Evolutionary conservation across 2,888 invertebrate genomes (phyloP), one percentile per base, ranked within the genome.

Genomic region (Diarsia mendica): DNA sequence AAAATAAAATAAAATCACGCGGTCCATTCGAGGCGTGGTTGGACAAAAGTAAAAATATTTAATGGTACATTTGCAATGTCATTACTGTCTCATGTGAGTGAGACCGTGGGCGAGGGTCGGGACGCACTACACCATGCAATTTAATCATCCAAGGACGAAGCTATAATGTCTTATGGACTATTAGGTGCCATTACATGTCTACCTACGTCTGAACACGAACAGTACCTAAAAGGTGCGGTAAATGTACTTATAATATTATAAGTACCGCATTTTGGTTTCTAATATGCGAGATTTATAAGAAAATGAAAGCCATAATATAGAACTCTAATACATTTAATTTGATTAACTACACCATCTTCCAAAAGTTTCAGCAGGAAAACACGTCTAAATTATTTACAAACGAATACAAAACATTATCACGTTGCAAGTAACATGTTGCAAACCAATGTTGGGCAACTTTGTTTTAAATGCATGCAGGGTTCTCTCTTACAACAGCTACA

Each of bases 61-160:
- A 91, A 90, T 88, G 86, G 88, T 87, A 88, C 85, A 90, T 91
- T 91, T 89, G 89, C 89, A 85, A 85, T 88, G 89, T 89, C 87
- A 90, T 91, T 90, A 91, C 70, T 82, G 83, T 66, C 75, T 74
- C 84, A 83, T 86, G 88, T 79, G 79, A 46, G 69, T 67, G 2
- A 28, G 2, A 28, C 72, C 83, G 91, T 92, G 90, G 91, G 92
- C 89, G 91, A 83, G 84, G 88, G 88, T 90, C 85, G 82, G 72
- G 76, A 77, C 79, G 79, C 72, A 79, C 85, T 73, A 80, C 83
- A 88, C 90, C 88, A 87, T 90, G 90, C 92, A 91, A 93, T 93
- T 92, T 92, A 91, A 90, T 89, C 80, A 83, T 85, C 78, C 85
- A 86, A 91, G 87, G 85, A 87, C 87, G 88, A 88, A 89, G 87